Evolutionary conservation across 2,888 invertebrate genomes (phyloP), one percentile per base, ranked within the genome.

Genomic region (Acleris literana): DNA sequence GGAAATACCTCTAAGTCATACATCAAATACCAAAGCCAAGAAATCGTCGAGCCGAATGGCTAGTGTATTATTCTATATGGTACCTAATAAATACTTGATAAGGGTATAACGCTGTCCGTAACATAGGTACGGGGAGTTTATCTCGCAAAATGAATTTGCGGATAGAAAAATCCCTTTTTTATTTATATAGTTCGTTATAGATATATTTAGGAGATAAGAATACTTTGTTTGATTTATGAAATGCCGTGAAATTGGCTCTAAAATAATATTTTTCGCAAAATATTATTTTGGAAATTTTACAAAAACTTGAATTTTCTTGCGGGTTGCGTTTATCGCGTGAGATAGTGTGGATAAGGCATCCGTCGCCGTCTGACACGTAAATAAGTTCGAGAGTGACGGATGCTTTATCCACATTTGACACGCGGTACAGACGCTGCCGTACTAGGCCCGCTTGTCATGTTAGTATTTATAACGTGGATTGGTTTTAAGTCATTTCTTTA

Each of bases 41-140:
- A 65, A 65, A 65, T 65, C 65, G 60, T 56, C 60, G 60, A 51
- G n/a, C 43, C 44, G 29, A 61, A 65, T 55, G 64, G 60, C 54
- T 43, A 64, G 22, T 65, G 66, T 66, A 66, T 66, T 66, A 62
- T 66, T 62, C 44, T 66, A 62, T 66, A 66, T 69, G 73, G 73
- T 74, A 75, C 73, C 78, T 80, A 83, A 82, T 84, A 84, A 85
- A 84, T 85, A 84, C 76, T 77, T 80, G 79, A 80, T 85, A 84
- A 85, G 83, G 78, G 84, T 77, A 75, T 80, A 81, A 75, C 78
- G 78, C 80, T 85, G 85, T 85, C 85, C 77, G 82, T 80, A 80
- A 81, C 77, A 76, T 71, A 68, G 70, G 66, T 71, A 68, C 70
- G 66, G 72, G 64, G 75, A 80, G 77, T 83, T 83, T 83, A 83